Base-by-base conservation (phyloP, 53 echinoderm and acorn worm genomes). In the Paracentrotus lividus region DNA sequence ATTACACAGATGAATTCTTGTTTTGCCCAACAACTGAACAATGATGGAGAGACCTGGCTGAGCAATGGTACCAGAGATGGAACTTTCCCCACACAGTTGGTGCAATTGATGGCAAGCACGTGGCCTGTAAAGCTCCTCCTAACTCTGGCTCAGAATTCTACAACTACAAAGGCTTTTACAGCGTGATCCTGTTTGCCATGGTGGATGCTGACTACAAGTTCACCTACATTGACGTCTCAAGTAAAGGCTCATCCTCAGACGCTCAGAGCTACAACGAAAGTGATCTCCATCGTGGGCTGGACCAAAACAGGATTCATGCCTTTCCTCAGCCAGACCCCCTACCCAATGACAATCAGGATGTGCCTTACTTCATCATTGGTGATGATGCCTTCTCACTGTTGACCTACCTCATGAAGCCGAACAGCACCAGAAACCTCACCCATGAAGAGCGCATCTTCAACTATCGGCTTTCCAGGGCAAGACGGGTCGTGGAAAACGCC, bases 381-480 rank as follows among this genome's bases (percentile, higher is more conserved):
- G 93, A 93, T 40, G 93, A 93, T 34, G 56, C 87, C 26, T 86
- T 86, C 56, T 57, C 55, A 9, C 55, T 86, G 5, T 49, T 49
- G 10, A 5, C 5, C 5, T 10, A 49, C 49, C 10, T 49, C 10
- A 49, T 49, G 5, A 49, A 49, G 49, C 10, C 5, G 10, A 49
- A 5, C 49, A 49, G 72, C 31, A 7, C 8, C 12, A 69, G 38
- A 32, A 32, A 32, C 16, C 56, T 95, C 49, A 66, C 92, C 53
- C 52, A 58, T 23, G 91, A 49, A 49, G 10, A 52, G 15, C 10
- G 49, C 49, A 52, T 52, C 0, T 1, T 52, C 15, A 94, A 90
- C 88, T 94, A 94, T 84, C 27, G 90, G 34, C 23, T 94, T 27
- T 94, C 94, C 32, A 49, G 94, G 43, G 93, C 93, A 12, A 13